Evolutionary conservation across 2,888 invertebrate genomes (phyloP).

Genomic region (Drosophila prolongata): DNA sequence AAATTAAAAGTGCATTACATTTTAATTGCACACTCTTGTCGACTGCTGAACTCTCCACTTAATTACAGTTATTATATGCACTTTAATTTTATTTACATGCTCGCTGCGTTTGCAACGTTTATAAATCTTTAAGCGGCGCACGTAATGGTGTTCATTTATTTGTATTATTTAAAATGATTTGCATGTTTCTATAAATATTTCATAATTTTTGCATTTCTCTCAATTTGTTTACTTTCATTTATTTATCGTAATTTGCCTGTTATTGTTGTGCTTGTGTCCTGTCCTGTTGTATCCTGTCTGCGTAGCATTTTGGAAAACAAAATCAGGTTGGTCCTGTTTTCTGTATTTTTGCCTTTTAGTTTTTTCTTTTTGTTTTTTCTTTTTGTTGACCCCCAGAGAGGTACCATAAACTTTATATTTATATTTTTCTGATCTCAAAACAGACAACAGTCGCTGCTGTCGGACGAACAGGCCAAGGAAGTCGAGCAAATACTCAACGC

Average conservation of each 20-base stretch:
- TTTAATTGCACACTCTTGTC: constrained; percentile 45
- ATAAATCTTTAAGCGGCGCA: constrained; percentile 34
- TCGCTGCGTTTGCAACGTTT: constrained; percentile 14
- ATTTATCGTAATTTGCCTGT: constrained; percentile 49
- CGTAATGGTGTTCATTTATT: constrained; percentile 21
- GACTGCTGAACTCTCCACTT: constrained; percentile 17
- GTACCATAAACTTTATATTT: constrained; percentile 8
- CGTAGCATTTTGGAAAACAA: constrained; percentile 93
- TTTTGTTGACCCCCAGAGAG: neutral
- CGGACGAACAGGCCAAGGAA: constrained; percentile 96
- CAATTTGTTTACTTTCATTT: constrained; percentile 42
- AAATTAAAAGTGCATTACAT: constrained; percentile 52
- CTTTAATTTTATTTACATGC: constrained; percentile 40
- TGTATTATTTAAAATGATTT: constrained; percentile 38
- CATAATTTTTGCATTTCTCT: constrained; percentile 42
- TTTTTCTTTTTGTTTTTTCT: neutral
- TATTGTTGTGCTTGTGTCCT: constrained; percentile 48
- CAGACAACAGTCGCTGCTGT: constrained; percentile 92
- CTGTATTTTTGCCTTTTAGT: neutral
- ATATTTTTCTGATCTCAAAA: constrained; percentile 46
- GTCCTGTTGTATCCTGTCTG: constrained; percentile 47
- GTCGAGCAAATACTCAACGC: constrained; percentile 92
- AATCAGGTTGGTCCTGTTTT: constrained; percentile 88
- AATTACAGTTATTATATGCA: constrained; percentile 43
- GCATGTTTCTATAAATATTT: constrained; percentile 32